Base-by-base conservation (phyloP, 2,113 vertebrate genomes). In the Sapajus apella region DNA sequence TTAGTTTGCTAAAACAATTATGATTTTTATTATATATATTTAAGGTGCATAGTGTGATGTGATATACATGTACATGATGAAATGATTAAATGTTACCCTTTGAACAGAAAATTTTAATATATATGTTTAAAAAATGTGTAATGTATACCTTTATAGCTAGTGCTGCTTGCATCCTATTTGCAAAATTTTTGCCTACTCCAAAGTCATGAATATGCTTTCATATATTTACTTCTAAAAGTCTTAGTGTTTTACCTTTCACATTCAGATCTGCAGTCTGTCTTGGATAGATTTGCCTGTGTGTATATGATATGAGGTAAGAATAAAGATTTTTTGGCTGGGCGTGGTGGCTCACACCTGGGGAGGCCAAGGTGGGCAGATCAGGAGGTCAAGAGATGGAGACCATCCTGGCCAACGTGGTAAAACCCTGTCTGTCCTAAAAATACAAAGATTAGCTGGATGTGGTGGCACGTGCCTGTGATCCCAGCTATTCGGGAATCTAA, bases 191-290 rank as follows among this genome's bases (percentile, higher is more conserved):
- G 11, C 21, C 30, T 64, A 10, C 37, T 52, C 45, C 25, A 61
- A 50, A 30, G 4, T 91, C 43, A 64, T 91, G 11, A 92, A 82
- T 84, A 18, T 61, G 32, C 52, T 81, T 7, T 87, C 18, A 10
- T 87, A 8, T 58, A 70, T 96, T 93, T 97, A 88, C 55, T 93
- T 77, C 40, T 79, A 50, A 68, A 73, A 83, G 6, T 32, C 61
- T 84, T 83, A 21, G 35, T 52, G 7, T 77, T 81, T 95, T 93
- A 72, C n/a, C 5, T 58, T 82, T 82, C 3, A 76, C 8, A 40
- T 92, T 75, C 87, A 88, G 21, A 66, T 66, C 17, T 91, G 61
- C 3, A 75, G 8, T 43, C 14, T 30, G 73, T 72, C 8, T 27
- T 50, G 43, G 80, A 30, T n/a, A 88, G 20, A 82, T 72, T 86